These are phyloP conservation scores for Aricia agestis DNA, from an alignment of 1,140 invertebrate species.

Conservation along the genomic window DNA sequence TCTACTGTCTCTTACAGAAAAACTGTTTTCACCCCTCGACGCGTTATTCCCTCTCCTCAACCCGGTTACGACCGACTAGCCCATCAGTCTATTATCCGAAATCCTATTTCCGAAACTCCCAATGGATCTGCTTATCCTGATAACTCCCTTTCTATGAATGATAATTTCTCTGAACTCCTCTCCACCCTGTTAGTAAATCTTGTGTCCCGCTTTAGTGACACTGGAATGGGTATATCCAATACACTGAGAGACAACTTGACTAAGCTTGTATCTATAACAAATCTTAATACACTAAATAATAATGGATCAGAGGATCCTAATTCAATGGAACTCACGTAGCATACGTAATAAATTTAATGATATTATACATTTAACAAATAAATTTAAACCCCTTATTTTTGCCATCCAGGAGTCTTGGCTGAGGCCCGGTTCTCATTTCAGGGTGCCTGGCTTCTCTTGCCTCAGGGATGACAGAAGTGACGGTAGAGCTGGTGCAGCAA, in stretches of 20 bases:
- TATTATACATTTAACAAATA: slow-evolving; percentile 1
- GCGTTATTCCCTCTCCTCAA: not conserved
- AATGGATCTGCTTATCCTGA: slow-evolving; percentile 7
- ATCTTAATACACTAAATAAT: not conserved
- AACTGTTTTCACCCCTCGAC: not conserved
- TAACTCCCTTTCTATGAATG: not conserved
- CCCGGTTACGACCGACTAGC: not conserved
- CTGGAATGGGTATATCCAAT: not conserved
- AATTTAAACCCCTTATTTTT: slow-evolving; percentile 6
- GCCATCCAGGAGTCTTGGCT: slow-evolving; percentile 16
- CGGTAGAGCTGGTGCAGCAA: slow-evolving; percentile 13
- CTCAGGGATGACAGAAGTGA: slow-evolving; percentile 12
- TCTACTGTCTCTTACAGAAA: not conserved
- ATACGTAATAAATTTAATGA: slow-evolving; percentile 17
- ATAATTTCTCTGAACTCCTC: slow-evolving; percentile 2
- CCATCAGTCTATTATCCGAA: not conserved
- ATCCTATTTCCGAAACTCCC: not conserved
- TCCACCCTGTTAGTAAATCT: not conserved
- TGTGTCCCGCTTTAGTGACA: not conserved
- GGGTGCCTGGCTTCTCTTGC: slow-evolving; percentile 7
- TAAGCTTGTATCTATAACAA: not conserved
- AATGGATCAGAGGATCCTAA: not conserved
- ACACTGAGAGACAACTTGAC: not conserved
- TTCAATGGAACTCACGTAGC: slow-evolving; percentile 17
- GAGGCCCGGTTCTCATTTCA: slow-evolving; percentile 5